Evolutionary conservation across 2,113 vertebrate species (phyloP), one percentile per base, ranked within the genome.

Genomic region (Ellobius talpinus): DNA sequence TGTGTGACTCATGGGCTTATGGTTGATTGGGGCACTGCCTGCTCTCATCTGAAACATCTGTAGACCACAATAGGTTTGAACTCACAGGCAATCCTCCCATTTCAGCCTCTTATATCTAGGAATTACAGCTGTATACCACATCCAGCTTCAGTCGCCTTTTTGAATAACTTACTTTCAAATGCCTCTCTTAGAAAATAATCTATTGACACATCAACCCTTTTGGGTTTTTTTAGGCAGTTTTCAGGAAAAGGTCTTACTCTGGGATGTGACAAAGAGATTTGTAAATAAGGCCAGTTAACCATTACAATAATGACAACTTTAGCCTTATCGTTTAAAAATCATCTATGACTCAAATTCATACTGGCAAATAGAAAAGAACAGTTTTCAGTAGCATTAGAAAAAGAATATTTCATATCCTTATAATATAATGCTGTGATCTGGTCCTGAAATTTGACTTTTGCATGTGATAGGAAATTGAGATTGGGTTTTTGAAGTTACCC

Each of bases 291-390:
- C 98, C 87, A 79, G 68, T 97, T 98, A 97, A 97, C 95, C 96
- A 65, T 98, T 98, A 98, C 87, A 97, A 97, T 98, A 98, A 96
- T 97, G 97, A 9, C 93, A 98, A 77, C 10, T 65, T 1, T 94
- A 98, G 95, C 85, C 88, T 96, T 98, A 98, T 97, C 97, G 97
- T 98, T 97, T 74, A 98, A 97, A 98, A 98, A 19, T 97, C 98
- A 98, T 98, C 96, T 98, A 95, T 97, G 98, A 96, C 86, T 98
- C 97, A 98, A 98, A 95, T 98, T 87, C 96, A 98, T 82, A 65
- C 94, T 98, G 97, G 93, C 96, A 89, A 68, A 97, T 96, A 96
- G 82, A 79, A 97, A 92, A 94, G 89, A 73, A 86, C 77, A 95
- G 73, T 91, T 96, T 98, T 97, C 68, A 94, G 92, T 97, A 98